Conservation (phyloP, 2,888 invertebrate species). For the Beris chalybata region DNA sequence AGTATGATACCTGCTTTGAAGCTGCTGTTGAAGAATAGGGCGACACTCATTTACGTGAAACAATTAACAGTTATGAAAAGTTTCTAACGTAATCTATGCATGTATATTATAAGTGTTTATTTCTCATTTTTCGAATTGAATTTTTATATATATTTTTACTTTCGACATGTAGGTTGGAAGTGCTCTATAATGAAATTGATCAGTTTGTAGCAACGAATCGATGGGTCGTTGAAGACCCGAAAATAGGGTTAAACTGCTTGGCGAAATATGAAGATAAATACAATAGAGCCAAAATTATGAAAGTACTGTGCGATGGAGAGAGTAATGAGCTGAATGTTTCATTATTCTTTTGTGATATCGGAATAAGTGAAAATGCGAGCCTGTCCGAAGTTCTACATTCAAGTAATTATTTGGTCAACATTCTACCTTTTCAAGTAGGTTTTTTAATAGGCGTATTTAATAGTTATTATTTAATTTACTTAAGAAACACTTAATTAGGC, state of each 20-base stretch:
- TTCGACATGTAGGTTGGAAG: constrained; percentile 1
- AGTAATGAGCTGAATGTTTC: constrained; percentile 22
- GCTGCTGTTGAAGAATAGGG: too few relatives aligned
- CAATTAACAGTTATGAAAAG: too few relatives aligned
- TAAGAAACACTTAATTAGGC: constrained; percentile 27
- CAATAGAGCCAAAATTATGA: constrained; percentile 36
- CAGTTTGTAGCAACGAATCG: constrained; percentile 2
- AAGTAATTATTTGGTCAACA: constrained; percentile 19
- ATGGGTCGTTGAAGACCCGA: constrained; percentile 13
- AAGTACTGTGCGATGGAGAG: constrained; percentile 29
- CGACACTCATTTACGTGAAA: too few relatives aligned
- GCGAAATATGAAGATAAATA: constrained; percentile 32
- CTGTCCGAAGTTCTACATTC: constrained; percentile 26
- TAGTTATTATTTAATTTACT: too few relatives aligned
- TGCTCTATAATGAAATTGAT: constrained; percentile 31
- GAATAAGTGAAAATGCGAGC: constrained; percentile 2
- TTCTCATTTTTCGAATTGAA: too few relatives aligned
- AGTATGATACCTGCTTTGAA: too few relatives aligned
- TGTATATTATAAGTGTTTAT: too few relatives aligned
- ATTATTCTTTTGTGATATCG: constrained; percentile 39
- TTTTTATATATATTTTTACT: background rate
- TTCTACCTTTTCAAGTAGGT: constrained; percentile 36
- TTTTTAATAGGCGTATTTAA: too few relatives aligned
- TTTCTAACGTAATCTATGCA: too few relatives aligned
- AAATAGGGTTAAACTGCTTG: constrained; percentile 36